Percentiles rank a stretch among this genome's conserved stretches.
These are phyloP conservation scores for Balearica regulorum DNA, from an alignment of 2,797 vertebrate species.

Conservation along the genomic window DNA sequence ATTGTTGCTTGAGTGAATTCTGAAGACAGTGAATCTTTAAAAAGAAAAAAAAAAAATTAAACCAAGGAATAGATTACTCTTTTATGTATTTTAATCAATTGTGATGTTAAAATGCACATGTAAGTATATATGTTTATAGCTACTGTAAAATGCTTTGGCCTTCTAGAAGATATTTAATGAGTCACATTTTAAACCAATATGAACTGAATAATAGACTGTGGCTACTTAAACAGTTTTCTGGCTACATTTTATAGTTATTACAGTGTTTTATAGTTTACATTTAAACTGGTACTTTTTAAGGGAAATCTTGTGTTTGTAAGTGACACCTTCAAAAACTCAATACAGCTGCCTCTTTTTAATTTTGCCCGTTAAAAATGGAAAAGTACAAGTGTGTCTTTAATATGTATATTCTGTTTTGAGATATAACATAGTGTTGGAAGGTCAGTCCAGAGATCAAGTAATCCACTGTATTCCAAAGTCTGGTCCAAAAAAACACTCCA, in stretches of 20 bases:
- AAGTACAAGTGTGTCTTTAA: slow-evolving; percentile 59
- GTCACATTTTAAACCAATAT: slow-evolving; percentile 69
- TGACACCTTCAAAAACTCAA: slow-evolving; percentile 63
- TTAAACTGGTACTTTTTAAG: slow-evolving; percentile 79
- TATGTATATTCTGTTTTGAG: slow-evolving; percentile 58
- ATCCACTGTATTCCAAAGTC: slow-evolving; percentile 49
- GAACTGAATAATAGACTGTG: slow-evolving; percentile 66
- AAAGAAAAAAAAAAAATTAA: slow-evolving; percentile 34
- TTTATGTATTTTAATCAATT: slow-evolving; percentile 69
- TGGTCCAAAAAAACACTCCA: slow-evolving; percentile 49
- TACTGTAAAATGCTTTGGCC: slow-evolving; percentile 72
- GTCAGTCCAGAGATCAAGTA: slow-evolving; percentile 49
- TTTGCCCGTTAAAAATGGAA: slow-evolving; percentile 47
- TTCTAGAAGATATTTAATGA: slow-evolving; percentile 64
- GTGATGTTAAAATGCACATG: slow-evolving; percentile 63
- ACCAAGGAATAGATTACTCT: slow-evolving; percentile 68
- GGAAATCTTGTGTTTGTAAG: slow-evolving; percentile 71
- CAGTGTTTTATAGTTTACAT: slow-evolving; percentile 79
- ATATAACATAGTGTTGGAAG: slow-evolving; percentile 68
- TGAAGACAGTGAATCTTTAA: slow-evolving; percentile 64
- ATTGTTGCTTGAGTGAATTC: slow-evolving; percentile 71
- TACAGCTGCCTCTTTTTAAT: slow-evolving; percentile 52
- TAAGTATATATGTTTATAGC: slow-evolving; percentile 68
- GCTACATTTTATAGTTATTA: slow-evolving; percentile 75
- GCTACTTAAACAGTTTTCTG: slow-evolving; percentile 71